Conservation (phyloP, 2,888 invertebrate species). For the Psococerastis gibbosa region DNA sequence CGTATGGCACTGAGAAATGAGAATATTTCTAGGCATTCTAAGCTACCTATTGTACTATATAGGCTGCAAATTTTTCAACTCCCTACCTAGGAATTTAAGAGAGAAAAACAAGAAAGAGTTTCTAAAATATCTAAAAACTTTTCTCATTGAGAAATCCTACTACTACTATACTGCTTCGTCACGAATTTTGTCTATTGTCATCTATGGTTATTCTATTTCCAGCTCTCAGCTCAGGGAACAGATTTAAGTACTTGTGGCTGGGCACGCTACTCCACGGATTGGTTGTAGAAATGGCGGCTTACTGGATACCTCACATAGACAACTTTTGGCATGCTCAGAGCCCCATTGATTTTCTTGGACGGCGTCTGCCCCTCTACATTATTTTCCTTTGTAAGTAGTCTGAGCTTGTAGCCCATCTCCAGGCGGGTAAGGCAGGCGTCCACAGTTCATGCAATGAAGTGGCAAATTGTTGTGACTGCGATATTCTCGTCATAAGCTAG, state of each 20-base stretch:
- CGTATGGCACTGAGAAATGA: too few relatives aligned
- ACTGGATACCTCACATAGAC: constrained; percentile 51
- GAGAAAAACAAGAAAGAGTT: too few relatives aligned
- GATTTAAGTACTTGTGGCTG: constrained; percentile 57
- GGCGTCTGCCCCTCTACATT: constrained; percentile 53
- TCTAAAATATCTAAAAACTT: too few relatives aligned
- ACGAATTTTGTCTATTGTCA: constrained; percentile 6
- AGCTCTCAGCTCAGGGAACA: constrained; percentile 51
- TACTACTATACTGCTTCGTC: not conserved
- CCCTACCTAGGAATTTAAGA: too few relatives aligned
- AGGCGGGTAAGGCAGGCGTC: too few relatives aligned
- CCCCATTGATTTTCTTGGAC: constrained; percentile 48
- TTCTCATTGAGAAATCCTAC: not conserved
- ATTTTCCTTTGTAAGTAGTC: constrained; percentile 45
- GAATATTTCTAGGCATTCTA: too few relatives aligned
- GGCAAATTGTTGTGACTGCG: too few relatives aligned
- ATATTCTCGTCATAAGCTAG: too few relatives aligned
- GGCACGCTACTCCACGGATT: constrained; percentile 52
- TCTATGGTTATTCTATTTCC: constrained; percentile 18
- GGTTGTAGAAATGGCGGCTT: constrained; percentile 48
- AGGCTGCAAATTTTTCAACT: too few relatives aligned
- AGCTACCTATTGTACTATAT: not conserved
- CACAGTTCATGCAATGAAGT: too few relatives aligned
- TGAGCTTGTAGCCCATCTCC: too few relatives aligned
- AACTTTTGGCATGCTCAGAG: constrained; percentile 73